Evolutionary conservation across 1,140 invertebrate genomes (phyloP).

Genomic region (Papilio xuthus): DNA sequence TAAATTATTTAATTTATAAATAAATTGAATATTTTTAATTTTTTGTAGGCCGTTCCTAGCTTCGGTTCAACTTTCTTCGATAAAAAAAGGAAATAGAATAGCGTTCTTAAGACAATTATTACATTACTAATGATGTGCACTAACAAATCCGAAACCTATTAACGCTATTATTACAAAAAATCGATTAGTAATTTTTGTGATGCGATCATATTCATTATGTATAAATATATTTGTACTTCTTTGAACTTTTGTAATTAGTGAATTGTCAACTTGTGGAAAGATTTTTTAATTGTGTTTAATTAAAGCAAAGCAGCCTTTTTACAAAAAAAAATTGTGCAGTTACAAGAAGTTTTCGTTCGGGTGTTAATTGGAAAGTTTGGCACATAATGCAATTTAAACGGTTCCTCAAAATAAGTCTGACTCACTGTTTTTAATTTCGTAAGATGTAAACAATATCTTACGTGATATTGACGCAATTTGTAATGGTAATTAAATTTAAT

Average conservation of each 20-base stretch:
- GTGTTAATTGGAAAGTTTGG: neutral
- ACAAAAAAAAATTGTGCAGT: neutral
- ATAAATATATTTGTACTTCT: too few relatives aligned
- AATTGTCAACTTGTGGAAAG: neutral
- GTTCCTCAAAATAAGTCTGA: too few relatives aligned
- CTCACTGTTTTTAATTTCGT: neutral
- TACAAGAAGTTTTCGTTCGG: neutral
- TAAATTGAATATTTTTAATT: too few relatives aligned
- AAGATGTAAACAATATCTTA: slow-evolving; percentile 8
- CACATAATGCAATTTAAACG: neutral
- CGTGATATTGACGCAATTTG: neutral
- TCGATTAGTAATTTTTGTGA: neutral
- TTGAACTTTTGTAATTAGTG: neutral
- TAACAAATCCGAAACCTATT: neutral
- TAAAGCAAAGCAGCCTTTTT: too few relatives aligned
- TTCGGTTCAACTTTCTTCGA: neutral
- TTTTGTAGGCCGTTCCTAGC: neutral
- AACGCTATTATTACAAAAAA: neutral
- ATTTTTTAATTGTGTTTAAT: neutral
- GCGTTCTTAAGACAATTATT: neutral
- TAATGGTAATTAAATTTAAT: slow-evolving; percentile 31
- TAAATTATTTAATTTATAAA: too few relatives aligned
- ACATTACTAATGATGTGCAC: neutral
- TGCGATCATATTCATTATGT: neutral
- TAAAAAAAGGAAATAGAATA: neutral